These are phyloP conservation scores for Pempheris klunzingeri DNA, from an alignment of 2,797 vertebrate genomes.

Conservation along the genomic window DNA sequence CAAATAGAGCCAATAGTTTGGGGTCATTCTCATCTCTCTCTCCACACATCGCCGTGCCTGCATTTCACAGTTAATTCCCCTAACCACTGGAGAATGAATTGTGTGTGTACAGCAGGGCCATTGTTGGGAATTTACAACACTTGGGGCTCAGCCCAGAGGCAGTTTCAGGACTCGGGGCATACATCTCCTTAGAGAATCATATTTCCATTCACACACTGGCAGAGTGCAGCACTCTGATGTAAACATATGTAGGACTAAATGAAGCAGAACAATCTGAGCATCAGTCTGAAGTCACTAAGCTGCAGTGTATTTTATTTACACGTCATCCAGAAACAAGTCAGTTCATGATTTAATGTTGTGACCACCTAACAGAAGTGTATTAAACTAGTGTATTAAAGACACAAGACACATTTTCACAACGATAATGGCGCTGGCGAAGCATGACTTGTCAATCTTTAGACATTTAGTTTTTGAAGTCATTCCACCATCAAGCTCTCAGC, in stretches of 20 bases:
- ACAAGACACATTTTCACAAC: not conserved
- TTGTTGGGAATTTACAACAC: constrained; percentile 60
- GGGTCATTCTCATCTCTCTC: constrained; percentile 75
- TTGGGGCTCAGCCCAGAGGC: constrained; percentile 41
- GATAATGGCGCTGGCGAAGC: constrained; percentile 3
- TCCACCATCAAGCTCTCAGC: constrained; percentile 41
- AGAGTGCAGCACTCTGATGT: constrained; percentile 10
- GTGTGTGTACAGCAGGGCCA: constrained; percentile 49
- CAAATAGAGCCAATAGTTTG: constrained; percentile 72
- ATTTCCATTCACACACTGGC: constrained; percentile 40
- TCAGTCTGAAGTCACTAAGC: constrained; percentile 5
- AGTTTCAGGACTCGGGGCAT: constrained; percentile 1
- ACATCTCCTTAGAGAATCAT: constrained; percentile 21
- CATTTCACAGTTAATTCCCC: constrained; percentile 70
- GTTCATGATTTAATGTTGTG: not conserved
- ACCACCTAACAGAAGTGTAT: not conserved
- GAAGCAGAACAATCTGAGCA: constrained; percentile 10
- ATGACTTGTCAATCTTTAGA: constrained; percentile 24
- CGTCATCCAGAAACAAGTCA: not conserved
- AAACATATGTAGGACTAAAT: constrained; percentile 34
- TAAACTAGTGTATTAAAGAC: not conserved
- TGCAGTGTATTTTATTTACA: not conserved
- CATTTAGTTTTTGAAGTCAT: constrained; percentile 29
- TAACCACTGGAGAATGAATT: constrained; percentile 63
- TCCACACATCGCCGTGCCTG: constrained; percentile 43